Evolutionary conservation across 2,888 invertebrate genomes (phyloP).

Genomic region (Melieria picta): DNA sequence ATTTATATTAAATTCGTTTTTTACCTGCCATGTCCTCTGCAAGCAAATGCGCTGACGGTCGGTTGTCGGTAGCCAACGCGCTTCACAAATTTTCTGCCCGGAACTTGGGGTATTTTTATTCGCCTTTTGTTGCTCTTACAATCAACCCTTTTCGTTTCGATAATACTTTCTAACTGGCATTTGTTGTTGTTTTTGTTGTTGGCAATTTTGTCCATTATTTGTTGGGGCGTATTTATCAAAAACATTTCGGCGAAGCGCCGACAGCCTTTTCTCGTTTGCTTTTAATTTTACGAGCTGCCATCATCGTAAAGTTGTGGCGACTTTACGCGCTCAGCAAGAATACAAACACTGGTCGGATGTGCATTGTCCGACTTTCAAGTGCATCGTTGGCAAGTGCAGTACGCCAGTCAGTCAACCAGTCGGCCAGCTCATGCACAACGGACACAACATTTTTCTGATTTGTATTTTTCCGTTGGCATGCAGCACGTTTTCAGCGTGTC

Average conservation of each 20-base stretch:
- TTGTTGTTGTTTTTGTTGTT: background rate
- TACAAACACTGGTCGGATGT: background rate
- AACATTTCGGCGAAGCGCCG: no score
- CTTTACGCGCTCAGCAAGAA: background rate
- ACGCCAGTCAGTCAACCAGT: no score
- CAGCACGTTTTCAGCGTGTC: background rate
- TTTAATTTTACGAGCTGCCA: constrained; percentile 18
- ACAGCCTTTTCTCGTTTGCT: constrained; percentile 4
- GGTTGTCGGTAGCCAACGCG: background rate
- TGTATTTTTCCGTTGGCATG: background rate
- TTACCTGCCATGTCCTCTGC: no score
- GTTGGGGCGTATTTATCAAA: no score
- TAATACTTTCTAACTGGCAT: background rate
- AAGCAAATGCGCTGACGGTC: background rate
- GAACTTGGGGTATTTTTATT: background rate
- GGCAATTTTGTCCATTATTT: background rate
- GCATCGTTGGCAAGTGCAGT: background rate
- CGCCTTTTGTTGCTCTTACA: background rate
- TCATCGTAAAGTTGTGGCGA: background rate
- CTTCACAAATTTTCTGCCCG: background rate
- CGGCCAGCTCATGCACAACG: no score
- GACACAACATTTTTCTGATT: no score
- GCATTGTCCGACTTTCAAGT: background rate
- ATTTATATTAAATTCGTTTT: constrained; percentile 15
- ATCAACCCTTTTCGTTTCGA: background rate